Evolutionary conservation across 2,113 vertebrate species (phyloP), one percentile per base, ranked within the genome.

Genomic region (Excalfactoria chinensis): DNA sequence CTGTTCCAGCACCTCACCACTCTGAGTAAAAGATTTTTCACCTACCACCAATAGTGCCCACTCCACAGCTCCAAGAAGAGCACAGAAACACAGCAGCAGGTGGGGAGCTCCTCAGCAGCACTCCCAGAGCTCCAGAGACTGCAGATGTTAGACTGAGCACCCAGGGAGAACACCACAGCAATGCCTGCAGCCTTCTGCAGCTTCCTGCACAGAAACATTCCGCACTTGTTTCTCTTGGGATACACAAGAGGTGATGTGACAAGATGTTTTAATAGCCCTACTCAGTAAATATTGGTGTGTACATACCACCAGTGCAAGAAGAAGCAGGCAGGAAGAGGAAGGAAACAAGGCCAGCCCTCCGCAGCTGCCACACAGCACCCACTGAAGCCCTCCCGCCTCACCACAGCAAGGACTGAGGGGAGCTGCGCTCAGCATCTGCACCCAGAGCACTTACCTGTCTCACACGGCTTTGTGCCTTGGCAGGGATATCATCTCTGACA

Each of bases 101-200:
- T 35, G 40, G 60, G 46, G 18, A 71, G 25, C 34, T 69, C 35
- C 56, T 21, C 14, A 22, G 73, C 34, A 49, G 48, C 43, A 64
- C 5, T 63, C 48, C 9, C 37, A 40, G 34, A 93, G 37, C 72
- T 40, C 30, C 46, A 58, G 12, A 70, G 46, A 37, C 28, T 28
- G 18, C 37, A 87, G 32, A n/a, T n/a, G n/a, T n/a, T n/a, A n/a
- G n/a, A n/a, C n/a, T n/a, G n/a, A n/a, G n/a, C n/a, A n/a, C n/a
- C n/a, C n/a, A n/a, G n/a, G n/a, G n/a, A n/a, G n/a, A n/a, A 80
- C 1, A 55, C 28, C 34, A 0, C 0, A 49, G 4, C 44, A 74
- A 43, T 7, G 64, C 2, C 14, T 18, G 26, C 18, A 20, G 49
- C 21, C 15, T 58, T 56, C 26, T 3, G 15, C 3, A 22, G 34